A percentile compares a stretch with the other conserved stretches of the same genome.
Conservation (phyloP, 2,797 vertebrate genomes). For the Discoglossus pictus region DNA sequence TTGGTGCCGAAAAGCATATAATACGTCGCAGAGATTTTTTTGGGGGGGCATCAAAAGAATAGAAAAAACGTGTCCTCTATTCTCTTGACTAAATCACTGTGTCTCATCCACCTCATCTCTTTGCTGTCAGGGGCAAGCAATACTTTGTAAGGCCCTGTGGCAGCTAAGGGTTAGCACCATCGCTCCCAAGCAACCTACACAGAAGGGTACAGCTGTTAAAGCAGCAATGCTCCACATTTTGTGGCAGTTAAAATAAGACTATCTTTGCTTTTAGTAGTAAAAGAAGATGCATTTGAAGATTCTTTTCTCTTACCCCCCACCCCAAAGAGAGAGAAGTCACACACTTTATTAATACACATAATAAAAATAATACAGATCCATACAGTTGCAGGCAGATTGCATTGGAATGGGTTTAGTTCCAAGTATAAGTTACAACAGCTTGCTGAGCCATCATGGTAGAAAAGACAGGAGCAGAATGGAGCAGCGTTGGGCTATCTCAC, state of each 20-base stretch:
- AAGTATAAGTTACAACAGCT: constrained; percentile 49
- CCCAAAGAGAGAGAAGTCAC: constrained; percentile 38
- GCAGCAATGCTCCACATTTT: constrained; percentile 31
- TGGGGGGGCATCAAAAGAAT: constrained; percentile 18
- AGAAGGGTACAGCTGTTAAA: constrained; percentile 22
- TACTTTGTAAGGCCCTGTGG: constrained; percentile 1
- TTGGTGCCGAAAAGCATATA: constrained; percentile 32
- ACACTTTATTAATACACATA: constrained; percentile 44
- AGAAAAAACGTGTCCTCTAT: constrained; percentile 28
- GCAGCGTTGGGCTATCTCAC: background rate
- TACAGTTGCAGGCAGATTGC: constrained; percentile 42
- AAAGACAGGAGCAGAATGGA: constrained; percentile 23
- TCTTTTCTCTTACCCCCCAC: constrained; percentile 29
- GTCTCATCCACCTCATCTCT: constrained; percentile 8
- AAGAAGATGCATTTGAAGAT: constrained; percentile 25
- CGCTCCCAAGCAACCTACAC: constrained; percentile 24
- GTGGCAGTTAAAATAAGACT: constrained; percentile 16
- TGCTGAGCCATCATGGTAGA: constrained; percentile 36
- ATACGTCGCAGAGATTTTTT: constrained; percentile 31
- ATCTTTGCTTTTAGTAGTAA: constrained; percentile 21
- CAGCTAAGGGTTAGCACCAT: constrained; percentile 27
- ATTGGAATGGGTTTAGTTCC: constrained; percentile 37
- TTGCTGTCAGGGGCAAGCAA: constrained; percentile 2
- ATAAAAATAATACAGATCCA: constrained; percentile 43
- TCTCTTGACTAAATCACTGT: constrained; percentile 25